Percentiles rank a stretch among this genome's conserved stretches.
phyloP scores from a whole-genome alignment of 2,113 vertebrate species.

The Morone chrysops region DNA sequence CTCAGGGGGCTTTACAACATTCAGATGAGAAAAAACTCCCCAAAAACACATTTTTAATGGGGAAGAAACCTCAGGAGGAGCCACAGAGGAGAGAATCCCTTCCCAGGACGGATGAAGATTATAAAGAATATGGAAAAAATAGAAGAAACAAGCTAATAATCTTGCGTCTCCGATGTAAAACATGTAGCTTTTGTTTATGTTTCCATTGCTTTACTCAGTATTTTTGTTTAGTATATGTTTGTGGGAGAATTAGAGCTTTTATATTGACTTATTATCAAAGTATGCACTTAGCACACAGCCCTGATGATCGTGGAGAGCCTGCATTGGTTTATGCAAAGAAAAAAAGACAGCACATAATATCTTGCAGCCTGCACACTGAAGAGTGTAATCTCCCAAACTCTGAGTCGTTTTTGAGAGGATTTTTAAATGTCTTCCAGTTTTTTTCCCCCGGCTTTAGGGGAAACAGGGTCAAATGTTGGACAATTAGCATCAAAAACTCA shows the following conservation, averaged over 20 bases:
- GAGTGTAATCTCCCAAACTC: background rate
- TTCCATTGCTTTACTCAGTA: background rate
- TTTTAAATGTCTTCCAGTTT: slow-evolving; percentile 18
- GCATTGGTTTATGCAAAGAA: too few species aligned
- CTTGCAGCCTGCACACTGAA: background rate
- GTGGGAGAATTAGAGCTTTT: background rate
- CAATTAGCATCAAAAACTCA: slow-evolving; percentile 55
- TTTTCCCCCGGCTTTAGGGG: background rate
- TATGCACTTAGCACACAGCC: too few species aligned
- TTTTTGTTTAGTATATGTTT: background rate
- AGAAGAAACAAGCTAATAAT: background rate
- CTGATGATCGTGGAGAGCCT: too few species aligned
- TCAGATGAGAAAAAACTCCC: too few species aligned
- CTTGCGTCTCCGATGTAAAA: background rate
- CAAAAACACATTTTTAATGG: too few species aligned
- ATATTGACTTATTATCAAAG: too few species aligned
- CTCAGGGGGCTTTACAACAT: too few species aligned
- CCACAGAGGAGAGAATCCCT: too few species aligned
- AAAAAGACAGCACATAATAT: too few species aligned
- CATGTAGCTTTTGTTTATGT: background rate
- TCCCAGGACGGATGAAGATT: too few species aligned
- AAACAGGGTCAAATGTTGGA: slow-evolving; percentile 57
- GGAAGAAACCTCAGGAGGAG: too few species aligned
- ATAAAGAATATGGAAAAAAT: background rate
- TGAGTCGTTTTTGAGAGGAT: background rate